phyloP scores from a whole-genome alignment of 1,140 invertebrate species.

The Bombus sibiricus region DNA sequence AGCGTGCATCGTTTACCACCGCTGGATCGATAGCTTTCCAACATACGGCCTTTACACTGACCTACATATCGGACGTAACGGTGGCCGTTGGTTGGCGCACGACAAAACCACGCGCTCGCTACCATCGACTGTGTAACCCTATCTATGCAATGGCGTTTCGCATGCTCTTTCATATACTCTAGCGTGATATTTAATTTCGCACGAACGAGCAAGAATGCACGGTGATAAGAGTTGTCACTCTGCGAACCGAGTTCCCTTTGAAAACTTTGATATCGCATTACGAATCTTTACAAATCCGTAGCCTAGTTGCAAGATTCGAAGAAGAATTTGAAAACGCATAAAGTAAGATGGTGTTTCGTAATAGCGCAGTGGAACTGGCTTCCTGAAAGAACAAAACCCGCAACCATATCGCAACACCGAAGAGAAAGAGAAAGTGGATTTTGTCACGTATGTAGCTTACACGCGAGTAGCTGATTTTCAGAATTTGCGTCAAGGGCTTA shows the following conservation, averaged over 20 bases:
- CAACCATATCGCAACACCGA: background rate
- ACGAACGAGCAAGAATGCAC: too few species aligned
- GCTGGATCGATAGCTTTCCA: slow-evolving; percentile 71
- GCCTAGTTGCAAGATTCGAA: background rate
- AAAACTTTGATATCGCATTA: too few species aligned
- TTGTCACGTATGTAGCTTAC: background rate
- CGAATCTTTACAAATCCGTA: too few species aligned
- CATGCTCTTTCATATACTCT: too few species aligned
- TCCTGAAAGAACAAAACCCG: background rate
- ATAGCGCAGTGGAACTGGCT: background rate
- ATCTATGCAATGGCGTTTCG: background rate
- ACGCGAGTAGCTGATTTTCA: background rate
- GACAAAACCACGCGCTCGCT: background rate
- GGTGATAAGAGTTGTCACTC: fast-evolving
- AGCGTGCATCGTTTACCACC: slow-evolving; percentile 5
- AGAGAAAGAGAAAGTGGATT: background rate
- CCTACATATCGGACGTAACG: slow-evolving; percentile 76
- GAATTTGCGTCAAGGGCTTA: background rate
- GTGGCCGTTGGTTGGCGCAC: slow-evolving; percentile 6
- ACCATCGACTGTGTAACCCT: background rate
- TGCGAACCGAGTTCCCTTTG: fast-evolving
- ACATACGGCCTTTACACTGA: slow-evolving; percentile 81
- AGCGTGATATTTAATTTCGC: too few species aligned
- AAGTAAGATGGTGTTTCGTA: background rate
- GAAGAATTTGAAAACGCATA: background rate